phyloP scores from a whole-genome alignment of 2,113 vertebrate genomes.

The Melanotaenia duboulayi region DNA sequence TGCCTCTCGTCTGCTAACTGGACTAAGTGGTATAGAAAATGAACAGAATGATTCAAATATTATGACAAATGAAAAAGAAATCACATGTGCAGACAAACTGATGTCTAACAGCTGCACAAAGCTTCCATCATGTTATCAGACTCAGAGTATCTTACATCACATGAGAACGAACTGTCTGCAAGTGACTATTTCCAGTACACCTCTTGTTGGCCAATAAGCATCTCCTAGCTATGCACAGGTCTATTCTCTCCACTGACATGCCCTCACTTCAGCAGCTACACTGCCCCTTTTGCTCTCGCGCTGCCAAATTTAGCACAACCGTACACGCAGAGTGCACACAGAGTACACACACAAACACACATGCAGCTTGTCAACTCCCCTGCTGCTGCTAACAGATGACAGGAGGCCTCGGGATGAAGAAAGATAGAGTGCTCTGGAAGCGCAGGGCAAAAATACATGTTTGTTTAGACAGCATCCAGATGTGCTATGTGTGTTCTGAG shows the following conservation, averaged over 20 bases:
- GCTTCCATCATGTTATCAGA: constrained; percentile 1
- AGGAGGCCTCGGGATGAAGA: constrained; percentile 53
- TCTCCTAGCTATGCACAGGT: constrained; percentile 19
- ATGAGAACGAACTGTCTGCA: not conserved
- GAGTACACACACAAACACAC: not conserved
- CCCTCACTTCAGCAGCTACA: constrained; percentile 48
- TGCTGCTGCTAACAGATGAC: constrained; percentile 50
- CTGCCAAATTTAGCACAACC: constrained; percentile 45
- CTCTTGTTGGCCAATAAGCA: constrained; percentile 30
- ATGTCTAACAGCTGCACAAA: not conserved
- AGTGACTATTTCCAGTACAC: too few relatives aligned
- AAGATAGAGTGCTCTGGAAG: constrained; percentile 40
- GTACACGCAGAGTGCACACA: not conserved
- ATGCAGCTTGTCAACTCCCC: constrained; percentile 38
- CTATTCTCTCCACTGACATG: constrained; percentile 55
- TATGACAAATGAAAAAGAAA: constrained; percentile 2
- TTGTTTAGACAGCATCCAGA: constrained; percentile 68
- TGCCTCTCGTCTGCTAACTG: too few relatives aligned
- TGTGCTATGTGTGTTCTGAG: constrained; percentile 39
- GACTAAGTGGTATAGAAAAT: too few relatives aligned
- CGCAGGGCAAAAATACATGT: constrained; percentile 42
- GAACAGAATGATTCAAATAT: not conserved
- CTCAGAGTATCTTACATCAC: not conserved
- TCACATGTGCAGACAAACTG: not conserved
- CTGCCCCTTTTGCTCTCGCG: constrained; percentile 42